phyloP scores from a whole-genome alignment of 2,797 vertebrate genomes.

The Anguilla megastoma region DNA sequence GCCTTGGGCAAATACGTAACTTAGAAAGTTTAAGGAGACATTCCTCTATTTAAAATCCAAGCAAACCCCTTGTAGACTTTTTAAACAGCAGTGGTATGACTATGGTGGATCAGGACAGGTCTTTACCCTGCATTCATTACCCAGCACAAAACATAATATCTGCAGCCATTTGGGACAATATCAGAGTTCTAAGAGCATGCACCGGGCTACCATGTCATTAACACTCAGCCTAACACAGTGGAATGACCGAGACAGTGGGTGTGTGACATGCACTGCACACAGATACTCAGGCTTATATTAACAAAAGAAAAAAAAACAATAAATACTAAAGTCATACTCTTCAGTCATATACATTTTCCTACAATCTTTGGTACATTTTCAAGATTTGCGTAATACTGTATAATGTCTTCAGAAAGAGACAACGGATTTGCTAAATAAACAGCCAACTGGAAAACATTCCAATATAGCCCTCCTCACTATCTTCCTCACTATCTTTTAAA shows the following conservation, averaged over 20 bases:
- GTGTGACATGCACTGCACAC: background rate
- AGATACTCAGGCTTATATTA: background rate
- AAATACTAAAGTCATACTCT: background rate
- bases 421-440: conserved; percentile 31
- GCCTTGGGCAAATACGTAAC: background rate
- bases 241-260: background rate
- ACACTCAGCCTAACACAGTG: background rate
- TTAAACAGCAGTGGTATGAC: background rate
- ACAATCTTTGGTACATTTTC: background rate
- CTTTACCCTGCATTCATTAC: background rate
- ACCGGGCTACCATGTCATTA: background rate
- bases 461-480: background rate
- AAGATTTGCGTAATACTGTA: background rate
- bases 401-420: background rate
- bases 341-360: background rate
- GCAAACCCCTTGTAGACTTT: background rate
- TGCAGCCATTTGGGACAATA: background rate
- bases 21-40: background rate
- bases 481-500: background rate
- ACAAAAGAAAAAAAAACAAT: background rate
- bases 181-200: background rate
- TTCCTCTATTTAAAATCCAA: background rate
- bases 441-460: conserved; percentile 13
- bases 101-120: background rate
- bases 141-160: background rate